Base-by-base conservation (phyloP, 2,113 vertebrate species). In the Fulica atra region DNA sequence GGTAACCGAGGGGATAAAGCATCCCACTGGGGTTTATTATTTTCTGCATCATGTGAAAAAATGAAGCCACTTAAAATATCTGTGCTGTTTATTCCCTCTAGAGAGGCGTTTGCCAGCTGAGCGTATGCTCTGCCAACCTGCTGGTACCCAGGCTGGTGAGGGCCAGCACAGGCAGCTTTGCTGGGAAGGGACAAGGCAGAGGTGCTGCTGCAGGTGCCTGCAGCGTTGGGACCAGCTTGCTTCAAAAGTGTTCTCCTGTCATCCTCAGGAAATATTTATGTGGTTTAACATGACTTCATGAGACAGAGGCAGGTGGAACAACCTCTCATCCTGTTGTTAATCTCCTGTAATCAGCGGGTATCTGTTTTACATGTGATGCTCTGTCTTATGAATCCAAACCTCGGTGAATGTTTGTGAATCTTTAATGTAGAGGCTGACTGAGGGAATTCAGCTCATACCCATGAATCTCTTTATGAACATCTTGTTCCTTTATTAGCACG, bases 291-390 rank as follows among this genome's bases (percentile, higher is more conserved):
- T 0, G 63, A 21, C 48, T 65, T 26, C 29, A 21, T 0, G 36
- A 68, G 86, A 7, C 0, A 19, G 81, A 91, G 81, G 72, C 46
- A 25, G 74, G 0, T 4, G 66, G 70, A 89, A 63, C 70, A 61
- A 26, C 8, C 3, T 28, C 85, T 68, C 78, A 29, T 64, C 50
- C 79, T 46, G 29, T 38, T 35, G 23, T 29, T 93, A 80, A 93
- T 93, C 89, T 72, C 78, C 81, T 29, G 50, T 50, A 53, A 91
- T 84, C 89, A 91, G 94, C 70, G 72, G 89, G 89, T 89, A 80
- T 73, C 87, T 51, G 63, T 80, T 86, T 84, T 81, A 51, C 83
- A 36, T 1, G 38, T 5, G 2, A 23, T 31, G 81, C 54, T 73
- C 80, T 72, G 33, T 70, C 68, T 44, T 50, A 11, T 20, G 85